Conservation (phyloP, 2,113 vertebrate genomes). For the Pelecanus crispus region DNA sequence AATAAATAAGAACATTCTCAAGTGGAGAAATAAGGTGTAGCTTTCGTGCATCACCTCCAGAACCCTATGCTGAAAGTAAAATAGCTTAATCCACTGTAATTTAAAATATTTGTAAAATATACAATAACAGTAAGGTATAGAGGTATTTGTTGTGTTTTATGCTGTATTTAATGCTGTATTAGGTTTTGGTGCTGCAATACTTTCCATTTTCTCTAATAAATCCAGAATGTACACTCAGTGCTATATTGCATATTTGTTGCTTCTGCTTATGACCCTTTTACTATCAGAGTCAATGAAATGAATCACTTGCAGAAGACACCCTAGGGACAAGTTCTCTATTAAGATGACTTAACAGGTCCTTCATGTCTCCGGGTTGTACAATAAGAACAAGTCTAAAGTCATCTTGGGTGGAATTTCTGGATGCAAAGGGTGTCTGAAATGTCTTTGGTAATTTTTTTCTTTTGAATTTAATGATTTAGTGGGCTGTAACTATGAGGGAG, state of each 20-base stretch:
- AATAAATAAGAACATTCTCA: neutral
- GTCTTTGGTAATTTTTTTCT: neutral
- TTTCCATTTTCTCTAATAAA: conserved; percentile 34
- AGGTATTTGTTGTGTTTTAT: conserved; percentile 6
- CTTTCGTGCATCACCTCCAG: neutral
- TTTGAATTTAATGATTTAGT: neutral
- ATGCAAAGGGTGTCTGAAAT: neutral
- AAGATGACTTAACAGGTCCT: conserved; percentile 49
- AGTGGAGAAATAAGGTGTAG: neutral
- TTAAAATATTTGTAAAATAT: neutral
- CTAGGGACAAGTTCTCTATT: conserved; percentile 34
- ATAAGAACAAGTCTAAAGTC: conserved; percentile 21
- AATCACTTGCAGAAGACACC: conserved; percentile 44
- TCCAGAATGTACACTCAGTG: neutral
- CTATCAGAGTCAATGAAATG: conserved; percentile 50
- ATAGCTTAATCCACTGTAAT: neutral
- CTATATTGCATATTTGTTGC: conserved; percentile 31
- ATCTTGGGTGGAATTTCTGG: conserved; percentile 29
- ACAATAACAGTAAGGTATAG: neutral
- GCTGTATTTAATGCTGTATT: conserved; percentile 9
- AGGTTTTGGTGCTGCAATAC: neutral
- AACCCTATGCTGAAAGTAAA: neutral
- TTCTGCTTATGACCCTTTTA: conserved; percentile 53
- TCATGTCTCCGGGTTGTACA: conserved; percentile 11
- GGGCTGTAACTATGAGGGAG: neutral